A percentile compares a stretch with the other conserved stretches of the same genome.
Conservation (phyloP, 1,140 invertebrate species). For the Andrena cerasifolii region DNA sequence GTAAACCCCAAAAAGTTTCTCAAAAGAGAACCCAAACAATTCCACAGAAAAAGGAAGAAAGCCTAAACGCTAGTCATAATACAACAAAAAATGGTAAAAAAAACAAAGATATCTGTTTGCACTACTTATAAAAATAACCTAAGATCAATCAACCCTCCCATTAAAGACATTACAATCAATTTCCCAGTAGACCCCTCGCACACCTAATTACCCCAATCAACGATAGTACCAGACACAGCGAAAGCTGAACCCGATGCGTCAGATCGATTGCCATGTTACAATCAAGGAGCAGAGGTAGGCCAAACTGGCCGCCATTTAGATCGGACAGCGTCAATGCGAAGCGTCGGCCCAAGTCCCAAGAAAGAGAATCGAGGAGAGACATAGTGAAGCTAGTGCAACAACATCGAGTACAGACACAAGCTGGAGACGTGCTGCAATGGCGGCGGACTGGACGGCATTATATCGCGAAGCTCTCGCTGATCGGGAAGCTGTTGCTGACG, state of each 20-base stretch:
- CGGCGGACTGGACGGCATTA: conserved; percentile 76
- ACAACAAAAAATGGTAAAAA: too few relatives aligned
- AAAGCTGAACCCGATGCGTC: background rate
- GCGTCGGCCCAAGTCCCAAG: background rate
- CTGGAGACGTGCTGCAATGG: conserved; percentile 80
- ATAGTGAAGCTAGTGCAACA: conserved; percentile 50
- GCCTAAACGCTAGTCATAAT: too few relatives aligned
- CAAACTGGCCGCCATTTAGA: background rate
- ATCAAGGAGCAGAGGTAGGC: background rate
- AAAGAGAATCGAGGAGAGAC: background rate
- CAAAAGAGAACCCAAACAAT: too few relatives aligned
- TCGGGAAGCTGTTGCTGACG: conserved; percentile 67
- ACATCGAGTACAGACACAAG: conserved; percentile 80
- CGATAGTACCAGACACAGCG: background rate
- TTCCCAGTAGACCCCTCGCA: background rate
- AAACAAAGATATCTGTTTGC: background rate
- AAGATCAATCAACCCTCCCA: background rate
- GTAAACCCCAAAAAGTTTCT: too few relatives aligned
- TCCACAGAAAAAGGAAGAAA: too few relatives aligned
- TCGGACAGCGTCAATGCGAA: too few relatives aligned
- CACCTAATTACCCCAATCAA: background rate
- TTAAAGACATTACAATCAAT: too few relatives aligned
- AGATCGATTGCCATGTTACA: background rate
- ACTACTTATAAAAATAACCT: background rate
- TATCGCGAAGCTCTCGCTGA: conserved; percentile 77